These are phyloP conservation scores for Drosophila pseudotakahashii DNA, from an alignment of 2,888 invertebrate genomes.

Conservation along the genomic window DNA sequence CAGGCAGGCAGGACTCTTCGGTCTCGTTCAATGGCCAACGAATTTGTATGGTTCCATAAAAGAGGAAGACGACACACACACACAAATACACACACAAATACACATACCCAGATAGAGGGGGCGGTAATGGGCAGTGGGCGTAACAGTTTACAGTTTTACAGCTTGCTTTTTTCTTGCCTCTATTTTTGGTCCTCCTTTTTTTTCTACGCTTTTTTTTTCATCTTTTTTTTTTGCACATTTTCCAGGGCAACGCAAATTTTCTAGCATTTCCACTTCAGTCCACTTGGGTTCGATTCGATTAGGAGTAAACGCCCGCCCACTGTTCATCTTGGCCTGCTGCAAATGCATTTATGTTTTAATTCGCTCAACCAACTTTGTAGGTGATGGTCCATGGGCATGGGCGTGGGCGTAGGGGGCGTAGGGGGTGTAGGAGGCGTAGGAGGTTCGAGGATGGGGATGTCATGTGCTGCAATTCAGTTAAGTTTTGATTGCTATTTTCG, in stretches of 20 bases:
- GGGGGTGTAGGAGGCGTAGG: not conserved
- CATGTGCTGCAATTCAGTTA: constrained; percentile 77
- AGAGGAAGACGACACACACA: constrained; percentile 5
- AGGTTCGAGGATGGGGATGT: not conserved
- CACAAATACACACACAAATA: not conserved
- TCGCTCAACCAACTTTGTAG: constrained; percentile 56
- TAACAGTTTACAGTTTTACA: constrained; percentile 26
- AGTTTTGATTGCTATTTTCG: constrained; percentile 80
- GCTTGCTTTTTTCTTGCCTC: constrained; percentile 12
- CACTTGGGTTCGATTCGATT: constrained; percentile 39
- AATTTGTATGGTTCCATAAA: constrained; percentile 42
- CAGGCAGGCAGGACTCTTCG: constrained; percentile 5
- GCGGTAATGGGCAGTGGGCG: constrained; percentile 40
- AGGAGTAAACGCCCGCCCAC: constrained; percentile 25
- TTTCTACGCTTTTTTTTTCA: constrained; percentile 2
- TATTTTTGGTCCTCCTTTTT: not conserved
- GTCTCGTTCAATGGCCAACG: constrained; percentile 33
- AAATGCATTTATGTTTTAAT: constrained; percentile 77
- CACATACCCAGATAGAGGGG: constrained; percentile 6
- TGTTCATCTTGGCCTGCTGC: constrained; percentile 22
- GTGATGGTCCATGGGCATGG: not conserved
- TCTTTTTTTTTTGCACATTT: constrained; percentile 14
- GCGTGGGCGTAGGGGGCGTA: not conserved
- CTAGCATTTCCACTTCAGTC: constrained; percentile 38
- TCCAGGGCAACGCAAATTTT: constrained; percentile 37